Evolutionary conservation across 1,140 invertebrate species (phyloP), one percentile per base, ranked within the genome.

Genomic region (Formica exsecta): DNA sequence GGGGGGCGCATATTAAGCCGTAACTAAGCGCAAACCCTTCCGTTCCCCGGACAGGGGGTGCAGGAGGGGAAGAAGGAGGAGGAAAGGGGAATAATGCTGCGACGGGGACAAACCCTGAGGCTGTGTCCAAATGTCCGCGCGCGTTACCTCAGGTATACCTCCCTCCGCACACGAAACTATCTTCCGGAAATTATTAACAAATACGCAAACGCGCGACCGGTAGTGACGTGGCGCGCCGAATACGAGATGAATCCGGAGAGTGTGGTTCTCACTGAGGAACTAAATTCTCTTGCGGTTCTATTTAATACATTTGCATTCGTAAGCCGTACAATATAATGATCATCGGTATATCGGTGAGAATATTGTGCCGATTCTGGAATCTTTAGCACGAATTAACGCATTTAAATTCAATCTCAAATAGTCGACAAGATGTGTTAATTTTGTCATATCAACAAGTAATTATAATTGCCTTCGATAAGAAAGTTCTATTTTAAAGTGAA

Each of bases 1-100:
- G 32, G 3, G 57, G 81, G 66, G 88, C 62, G 87, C 74, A 91
- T 80, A 90, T 89, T 91, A 89, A 91, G 90, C 91, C 90, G 59
- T 71, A 54, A 76, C 80, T 89, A 91, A 87, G 85, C 90, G 84
- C 81, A 73, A 90, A 66, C 85, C 64, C 59, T 83, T 66, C 71
- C 29, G 22, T 73, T 25, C 79, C 29, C 22, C 11, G 8, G 3
- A 6, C 13, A 5, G 19, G 0, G 48, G 6, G 19, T 1, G 32
- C 1, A 8, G 19, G 9, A 48, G 3, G 19, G 16, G 70, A n/a
- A 16, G 32, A 4, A 32, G 32, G 3, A 3, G 32, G 9, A 36
- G 44, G 7, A n/a, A n/a, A n/a, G n/a, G 36, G 54, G 22, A 51
- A 16, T 68, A 68, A 61, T 74, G 68, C 54, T 36, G 38, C 79